These are phyloP conservation scores for Drosophila littoralis DNA, from an alignment of 1,140 invertebrate species.

Conservation along the genomic window DNA sequence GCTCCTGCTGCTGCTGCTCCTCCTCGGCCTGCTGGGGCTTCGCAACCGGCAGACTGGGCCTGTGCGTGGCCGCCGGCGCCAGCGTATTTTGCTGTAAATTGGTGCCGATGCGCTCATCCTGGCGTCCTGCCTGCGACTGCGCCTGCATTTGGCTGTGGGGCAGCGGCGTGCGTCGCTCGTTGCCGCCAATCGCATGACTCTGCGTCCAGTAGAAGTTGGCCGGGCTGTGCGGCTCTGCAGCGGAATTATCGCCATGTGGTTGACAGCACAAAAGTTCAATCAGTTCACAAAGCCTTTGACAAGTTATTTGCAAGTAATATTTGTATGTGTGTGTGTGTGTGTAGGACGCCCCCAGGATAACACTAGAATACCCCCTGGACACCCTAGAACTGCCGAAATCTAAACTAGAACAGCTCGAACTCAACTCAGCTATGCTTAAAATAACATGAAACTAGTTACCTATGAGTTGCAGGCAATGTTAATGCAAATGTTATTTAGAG, in stretches of 20 bases:
- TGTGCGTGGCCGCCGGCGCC: slow-evolving; percentile 82
- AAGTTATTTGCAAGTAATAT: slow-evolving; percentile 16
- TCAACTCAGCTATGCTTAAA: not conserved
- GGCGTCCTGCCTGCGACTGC: slow-evolving; percentile 29
- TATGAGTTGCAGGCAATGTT: not conserved
- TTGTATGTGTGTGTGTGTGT: not conserved
- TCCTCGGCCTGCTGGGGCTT: slow-evolving; percentile 24
- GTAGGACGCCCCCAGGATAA: not conserved
- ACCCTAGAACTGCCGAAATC: not conserved
- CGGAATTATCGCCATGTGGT: slow-evolving; percentile 6
- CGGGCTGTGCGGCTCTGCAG: slow-evolving; percentile 84
- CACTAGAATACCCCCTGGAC: not conserved
- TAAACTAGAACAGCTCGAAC: not conserved
- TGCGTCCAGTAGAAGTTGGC: slow-evolving; percentile 87
- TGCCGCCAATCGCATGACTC: slow-evolving; percentile 87
- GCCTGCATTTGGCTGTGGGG: slow-evolving; percentile 60
- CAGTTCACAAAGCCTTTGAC: slow-evolving; percentile 50
- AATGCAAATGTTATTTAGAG: not conserved
- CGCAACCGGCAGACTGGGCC: slow-evolving; percentile 85
- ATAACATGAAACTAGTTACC: not conserved
- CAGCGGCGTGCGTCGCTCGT: slow-evolving; percentile 71
- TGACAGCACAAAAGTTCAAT: slow-evolving; percentile 51
- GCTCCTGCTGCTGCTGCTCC: slow-evolving; percentile 35
- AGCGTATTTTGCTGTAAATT: slow-evolving; percentile 69
- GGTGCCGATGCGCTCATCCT: slow-evolving; percentile 71